Conservation (phyloP, 2,888 invertebrate species). For the Galerucella nymphaeae region DNA sequence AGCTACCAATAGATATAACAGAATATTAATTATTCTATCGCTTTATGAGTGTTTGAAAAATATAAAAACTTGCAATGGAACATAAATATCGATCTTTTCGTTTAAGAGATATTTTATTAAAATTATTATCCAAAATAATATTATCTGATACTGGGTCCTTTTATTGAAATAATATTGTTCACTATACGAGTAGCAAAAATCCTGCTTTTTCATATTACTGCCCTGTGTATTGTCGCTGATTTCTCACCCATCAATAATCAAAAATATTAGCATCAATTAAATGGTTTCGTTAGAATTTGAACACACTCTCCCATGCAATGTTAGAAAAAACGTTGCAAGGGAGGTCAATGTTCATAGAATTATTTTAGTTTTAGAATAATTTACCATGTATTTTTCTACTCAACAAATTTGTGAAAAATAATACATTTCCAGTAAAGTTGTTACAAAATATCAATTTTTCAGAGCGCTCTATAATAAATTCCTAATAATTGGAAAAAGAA, state of each 20-base stretch:
- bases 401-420: background rate
- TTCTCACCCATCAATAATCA: constrained; percentile 28
- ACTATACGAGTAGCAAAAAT: constrained; percentile 27
- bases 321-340: background rate
- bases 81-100: too few relatives aligned
- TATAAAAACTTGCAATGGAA: too few relatives aligned
- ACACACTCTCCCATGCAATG: constrained; percentile 10
- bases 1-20: too few relatives aligned
- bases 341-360: background rate
- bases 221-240: constrained; percentile 33
- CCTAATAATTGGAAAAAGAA: too few relatives aligned
- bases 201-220: constrained; percentile 33
- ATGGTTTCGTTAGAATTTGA: background rate
- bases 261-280: background rate
- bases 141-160: constrained; percentile 3
- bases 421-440: background rate
- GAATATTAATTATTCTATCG: too few relatives aligned
- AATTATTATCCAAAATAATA: background rate
- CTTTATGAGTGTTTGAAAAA: too few relatives aligned
- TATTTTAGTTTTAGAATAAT: background rate
- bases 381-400: background rate
- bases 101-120: too few relatives aligned
- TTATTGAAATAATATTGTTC: constrained; percentile 8
- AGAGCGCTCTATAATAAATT: too few relatives aligned
- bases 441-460: background rate